Evolutionary conservation across 2,797 vertebrate species (phyloP).

Genomic region (Poecile montanus): DNA sequence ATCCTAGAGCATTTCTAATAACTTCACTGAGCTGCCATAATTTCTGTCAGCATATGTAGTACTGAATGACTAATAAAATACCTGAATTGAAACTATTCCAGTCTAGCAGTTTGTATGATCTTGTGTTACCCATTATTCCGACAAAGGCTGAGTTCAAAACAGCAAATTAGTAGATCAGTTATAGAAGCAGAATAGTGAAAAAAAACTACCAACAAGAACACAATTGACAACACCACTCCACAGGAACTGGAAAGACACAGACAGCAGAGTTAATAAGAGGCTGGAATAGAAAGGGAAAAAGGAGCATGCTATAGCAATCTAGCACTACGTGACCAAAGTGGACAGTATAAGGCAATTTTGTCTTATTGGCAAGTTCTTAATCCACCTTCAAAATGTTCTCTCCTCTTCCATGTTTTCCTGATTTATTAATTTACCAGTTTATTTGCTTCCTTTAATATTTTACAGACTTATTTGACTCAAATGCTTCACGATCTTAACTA

Average conservation of each 20-base stretch:
- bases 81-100: conserved; percentile 99
- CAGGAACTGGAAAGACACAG: conserved; percentile 91
- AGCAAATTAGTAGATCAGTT: conserved; percentile 98
- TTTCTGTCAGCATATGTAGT: conserved; percentile 89
- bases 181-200: conserved; percentile 84
- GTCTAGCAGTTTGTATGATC: conserved; percentile 99
- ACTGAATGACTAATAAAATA: conserved; percentile 94
- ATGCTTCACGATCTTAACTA: neutral
- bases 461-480: neutral
- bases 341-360: conserved; percentile 20
- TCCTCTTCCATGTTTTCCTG: neutral
- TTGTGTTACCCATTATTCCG: conserved; percentile 97
- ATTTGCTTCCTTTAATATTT: conserved; percentile 2
- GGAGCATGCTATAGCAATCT: conserved; percentile 77
- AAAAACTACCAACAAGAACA: conserved; percentile 89
- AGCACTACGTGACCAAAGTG: conserved; percentile 46
- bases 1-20: conserved; percentile 73
- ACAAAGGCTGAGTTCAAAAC: conserved; percentile 99
- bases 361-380: neutral
- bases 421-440: neutral
- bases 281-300: conserved; percentile 73
- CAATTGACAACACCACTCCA: conserved; percentile 89
- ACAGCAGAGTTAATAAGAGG: conserved; percentile 84
- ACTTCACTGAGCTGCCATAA: conserved; percentile 97
- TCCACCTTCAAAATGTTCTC: conserved; percentile 11